These are phyloP conservation scores for Linurgus olivaceus DNA, from an alignment of 2,797 vertebrate genomes.

Conservation along the genomic window DNA sequence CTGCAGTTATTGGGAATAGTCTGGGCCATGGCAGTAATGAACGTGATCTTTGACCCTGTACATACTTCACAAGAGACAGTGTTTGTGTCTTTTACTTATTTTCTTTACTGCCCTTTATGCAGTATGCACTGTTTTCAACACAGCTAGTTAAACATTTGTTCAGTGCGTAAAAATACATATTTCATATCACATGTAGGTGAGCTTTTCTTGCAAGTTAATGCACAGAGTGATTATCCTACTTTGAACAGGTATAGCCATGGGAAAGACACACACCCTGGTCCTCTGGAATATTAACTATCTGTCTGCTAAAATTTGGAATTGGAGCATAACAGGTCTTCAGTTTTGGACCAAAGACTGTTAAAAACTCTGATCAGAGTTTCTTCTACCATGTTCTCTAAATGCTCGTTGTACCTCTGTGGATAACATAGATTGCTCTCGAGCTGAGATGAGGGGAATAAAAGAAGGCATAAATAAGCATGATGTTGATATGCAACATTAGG, in stretches of 20 bases:
- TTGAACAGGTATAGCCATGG: not conserved
- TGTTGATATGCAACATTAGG: not conserved
- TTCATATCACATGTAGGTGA: not conserved
- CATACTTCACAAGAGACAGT: accelerated
- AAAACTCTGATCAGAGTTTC: not conserved
- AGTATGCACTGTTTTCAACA: not conserved
- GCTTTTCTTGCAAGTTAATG: not conserved
- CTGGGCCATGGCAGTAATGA: not conserved
- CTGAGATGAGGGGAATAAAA: not conserved
- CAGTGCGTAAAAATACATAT: not conserved
- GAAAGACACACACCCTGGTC: not conserved
- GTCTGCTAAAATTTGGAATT: not conserved
- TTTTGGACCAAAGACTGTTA: not conserved
- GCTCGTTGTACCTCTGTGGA: not conserved
- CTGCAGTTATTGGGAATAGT: not conserved
- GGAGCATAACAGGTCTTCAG: not conserved
- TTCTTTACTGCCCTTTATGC: not conserved
- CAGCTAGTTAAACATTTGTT: not conserved
- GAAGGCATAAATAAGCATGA: not conserved
- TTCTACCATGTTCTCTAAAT: not conserved
- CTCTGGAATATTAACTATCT: not conserved
- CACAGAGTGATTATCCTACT: not conserved
- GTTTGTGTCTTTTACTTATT: not conserved
- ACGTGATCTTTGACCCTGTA: not conserved
- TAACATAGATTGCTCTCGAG: not conserved